Evolutionary conservation across 1,140 invertebrate genomes (phyloP), one percentile per base, ranked within the genome.

Genomic region (Leptinotarsa texana): DNA sequence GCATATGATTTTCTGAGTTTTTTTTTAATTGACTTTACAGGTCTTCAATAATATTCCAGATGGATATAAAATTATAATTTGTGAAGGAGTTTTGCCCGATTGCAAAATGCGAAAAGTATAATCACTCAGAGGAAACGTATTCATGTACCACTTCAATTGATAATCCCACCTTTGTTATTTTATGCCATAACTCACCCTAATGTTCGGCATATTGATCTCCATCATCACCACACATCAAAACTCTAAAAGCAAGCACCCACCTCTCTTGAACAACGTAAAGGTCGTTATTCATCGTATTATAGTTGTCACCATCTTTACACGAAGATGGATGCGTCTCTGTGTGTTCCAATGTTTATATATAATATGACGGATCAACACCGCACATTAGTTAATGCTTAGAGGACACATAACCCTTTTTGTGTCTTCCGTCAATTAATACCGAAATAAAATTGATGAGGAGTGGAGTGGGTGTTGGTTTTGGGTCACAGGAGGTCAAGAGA

Each of bases 251-350:
- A 57, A 57, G 51, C 51, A 57, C n/a, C 51, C 13, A 57, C 51
- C 51, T 57, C n/a, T 57, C 51, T 57, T 65, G 22, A 65, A 65
- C 27, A 65, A 47, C 68, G 68, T 21, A 15, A 13, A 18, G 68
- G 42, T 69, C 68, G 68, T 69, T 69, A 69, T 69, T 69, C 68
- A 57, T 49, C 68, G 68, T 69, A 69, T 69, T 69, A 69, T 69
- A 69, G 17, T 69, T 69, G 68, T 69, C 68, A 69, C 47, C 21
- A 51, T 49, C 48, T 69, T 49, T 69, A 69, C 47, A 22, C 27
- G 68, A 69, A 69, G 68, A 69, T 69, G 68, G 68, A 69, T 69
- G 68, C 47, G n/a, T 47, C 48, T 47, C 48, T 49, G 48, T n/a
- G 47, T 69, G 68, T 69, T 47, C 48, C 48, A 69, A 69, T 69